Conservation (phyloP, 2,888 invertebrate species). For the Myopa testacea region DNA sequence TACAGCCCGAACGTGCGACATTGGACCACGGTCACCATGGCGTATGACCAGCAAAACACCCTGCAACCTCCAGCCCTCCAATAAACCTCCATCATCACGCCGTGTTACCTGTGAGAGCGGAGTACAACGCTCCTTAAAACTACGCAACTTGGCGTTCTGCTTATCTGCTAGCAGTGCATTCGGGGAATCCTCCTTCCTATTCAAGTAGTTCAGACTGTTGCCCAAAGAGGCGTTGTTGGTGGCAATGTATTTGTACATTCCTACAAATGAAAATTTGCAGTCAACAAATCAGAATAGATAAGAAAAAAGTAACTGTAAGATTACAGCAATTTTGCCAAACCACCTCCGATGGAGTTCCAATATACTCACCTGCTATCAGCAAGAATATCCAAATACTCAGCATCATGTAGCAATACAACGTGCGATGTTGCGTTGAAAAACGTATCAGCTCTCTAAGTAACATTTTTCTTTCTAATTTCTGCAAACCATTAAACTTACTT, state of each 20-base stretch:
- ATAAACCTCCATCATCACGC: conserved; percentile 76
- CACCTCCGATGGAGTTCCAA: background rate
- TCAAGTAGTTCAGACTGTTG: conserved; percentile 55
- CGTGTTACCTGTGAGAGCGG: conserved; percentile 77
- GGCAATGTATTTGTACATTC: conserved; percentile 85
- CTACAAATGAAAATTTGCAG: conserved; percentile 61
- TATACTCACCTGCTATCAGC: conserved; percentile 76
- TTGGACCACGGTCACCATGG: conserved; percentile 90
- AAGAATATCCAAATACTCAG: conserved; percentile 86
- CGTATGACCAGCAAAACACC: conserved; percentile 80
- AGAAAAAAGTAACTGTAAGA: background rate
- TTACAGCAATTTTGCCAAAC: too few species aligned
- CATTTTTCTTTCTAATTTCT: conserved; percentile 49
- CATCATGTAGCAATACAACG: conserved; percentile 84
- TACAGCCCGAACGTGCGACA: conserved; percentile 84
- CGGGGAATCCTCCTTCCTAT: conserved; percentile 48
- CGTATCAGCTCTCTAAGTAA: conserved; percentile 72
- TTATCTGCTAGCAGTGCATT: conserved; percentile 63
- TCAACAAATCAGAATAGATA: background rate
- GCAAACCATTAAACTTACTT: background rate
- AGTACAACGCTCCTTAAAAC: conserved; percentile 78
- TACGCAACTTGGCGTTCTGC: conserved; percentile 74
- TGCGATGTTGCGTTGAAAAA: conserved; percentile 78
- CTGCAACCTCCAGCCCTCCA: conserved; percentile 68
- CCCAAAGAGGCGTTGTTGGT: conserved; percentile 65